phyloP scores from a whole-genome alignment of 2,888 invertebrate species.

The Cryptophagus acutangulus region DNA sequence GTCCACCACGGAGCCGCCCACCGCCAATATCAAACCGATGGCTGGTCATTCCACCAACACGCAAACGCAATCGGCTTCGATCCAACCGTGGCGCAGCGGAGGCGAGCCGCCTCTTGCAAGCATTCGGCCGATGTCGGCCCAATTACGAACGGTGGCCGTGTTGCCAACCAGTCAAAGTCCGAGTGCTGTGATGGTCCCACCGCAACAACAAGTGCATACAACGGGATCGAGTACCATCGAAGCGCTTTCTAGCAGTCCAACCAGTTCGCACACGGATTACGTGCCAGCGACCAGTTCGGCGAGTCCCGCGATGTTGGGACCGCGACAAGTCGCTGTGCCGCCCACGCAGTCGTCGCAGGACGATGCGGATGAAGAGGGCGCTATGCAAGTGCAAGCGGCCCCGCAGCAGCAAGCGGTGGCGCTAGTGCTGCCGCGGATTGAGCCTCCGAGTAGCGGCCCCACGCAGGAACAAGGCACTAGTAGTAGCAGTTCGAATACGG shows the following conservation, averaged over 20 bases:
- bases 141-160: conserved; percentile 60
- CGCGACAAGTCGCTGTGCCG: conserved; percentile 64
- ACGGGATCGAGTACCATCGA: conserved; percentile 50
- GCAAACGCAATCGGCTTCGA: conserved; percentile 53
- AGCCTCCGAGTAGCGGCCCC: conserved; percentile 54
- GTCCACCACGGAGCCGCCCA: conserved; percentile 59
- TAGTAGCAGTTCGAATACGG: conserved; percentile 60
- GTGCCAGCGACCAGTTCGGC: conserved; percentile 79
- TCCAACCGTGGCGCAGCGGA: conserved; percentile 62
- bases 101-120: conserved; percentile 86
- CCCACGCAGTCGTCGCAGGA: conserved; percentile 56
- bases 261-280: conserved; percentile 74
- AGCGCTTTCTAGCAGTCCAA: conserved; percentile 63
- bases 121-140: conserved; percentile 83
- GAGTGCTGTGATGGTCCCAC: conserved; percentile 55
- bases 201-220: conserved; percentile 59
- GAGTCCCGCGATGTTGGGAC: conserved; percentile 50
- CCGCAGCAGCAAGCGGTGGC: conserved; percentile 62
- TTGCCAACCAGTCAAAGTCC: conserved; percentile 67
- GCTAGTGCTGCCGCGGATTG: conserved; percentile 64
- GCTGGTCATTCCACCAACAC: conserved; percentile 53
- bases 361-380: conserved; percentile 50
- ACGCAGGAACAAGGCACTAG: conserved; percentile 46
- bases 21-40: conserved; percentile 93
- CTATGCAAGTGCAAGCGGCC: conserved; percentile 32